Base-by-base conservation (phyloP, 2,797 vertebrate species). In the Jordanella pulchra region DNA sequence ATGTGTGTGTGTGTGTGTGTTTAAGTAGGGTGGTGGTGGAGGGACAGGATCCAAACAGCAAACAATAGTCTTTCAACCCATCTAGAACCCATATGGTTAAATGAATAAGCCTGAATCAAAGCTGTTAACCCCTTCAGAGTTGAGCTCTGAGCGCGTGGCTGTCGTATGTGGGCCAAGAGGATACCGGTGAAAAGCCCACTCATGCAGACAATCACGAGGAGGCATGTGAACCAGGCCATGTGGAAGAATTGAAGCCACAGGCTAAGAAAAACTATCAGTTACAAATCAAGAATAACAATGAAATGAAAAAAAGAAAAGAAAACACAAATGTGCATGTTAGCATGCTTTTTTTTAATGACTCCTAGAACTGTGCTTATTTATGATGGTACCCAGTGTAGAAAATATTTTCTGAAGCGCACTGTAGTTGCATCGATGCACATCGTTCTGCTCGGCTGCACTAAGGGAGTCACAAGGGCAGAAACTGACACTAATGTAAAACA, bases 401-500 rank as follows among this genome's bases (percentile, higher is more conserved):
- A 79, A 73, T 44, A 27, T 51, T 50, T 53, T 72, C 53, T 80
- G 69, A 50, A 61, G 39, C 51, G 83, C 83, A 67, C 71, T 67
- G 42, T 61, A 55, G 67, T 39, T 50, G 71, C 75, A 65, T 83
- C 27, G 27, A 71, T 64, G 71, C 69, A 50, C 74, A 67, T 61
- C 11, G 42, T 89, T 89, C 83, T 71, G 89, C 77, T 80, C 72
- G 85, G 82, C 75, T 86, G 90, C 88, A 80, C 90, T 1, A 9
- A 48, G 67, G 69, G 73, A 81, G 61, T 79, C 88, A 89, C 65
- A 10, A 50, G 85, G 81, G 89, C 89, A 89, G 89, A 86, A 87
- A 92, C 87, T 91, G 93, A 92, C 89, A 92, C 90, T 92, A 92
- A 93, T 92, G 90, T 80, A 90, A 93, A 92, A 92, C 88, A 89